Percentiles rank a stretch among this genome's conserved stretches.
These are phyloP conservation scores for Phylloscopus trochiloides DNA, from an alignment of 2,113 vertebrate species.

Conservation along the genomic window DNA sequence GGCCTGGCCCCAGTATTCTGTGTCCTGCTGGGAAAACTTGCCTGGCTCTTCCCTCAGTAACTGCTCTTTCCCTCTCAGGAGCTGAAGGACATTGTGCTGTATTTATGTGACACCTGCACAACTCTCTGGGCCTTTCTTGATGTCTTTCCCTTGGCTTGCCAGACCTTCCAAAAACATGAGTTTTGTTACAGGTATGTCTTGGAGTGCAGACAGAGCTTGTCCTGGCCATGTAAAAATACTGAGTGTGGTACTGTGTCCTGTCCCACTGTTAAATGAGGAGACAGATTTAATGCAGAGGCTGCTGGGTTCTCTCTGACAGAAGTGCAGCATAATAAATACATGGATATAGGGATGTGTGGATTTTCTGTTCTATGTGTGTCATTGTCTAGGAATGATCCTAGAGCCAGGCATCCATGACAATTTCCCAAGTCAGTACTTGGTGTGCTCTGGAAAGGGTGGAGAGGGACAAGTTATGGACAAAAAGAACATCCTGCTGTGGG, in stretches of 20 bases:
- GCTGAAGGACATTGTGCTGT: conserved; percentile 85
- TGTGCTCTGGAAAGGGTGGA: not conserved
- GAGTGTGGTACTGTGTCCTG: not conserved
- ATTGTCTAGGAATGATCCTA: not conserved
- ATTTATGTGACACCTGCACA: conserved; percentile 90
- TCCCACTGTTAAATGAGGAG: not conserved
- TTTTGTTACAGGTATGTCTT: conserved; percentile 86
- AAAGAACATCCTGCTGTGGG: not conserved
- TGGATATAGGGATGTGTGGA: not conserved
- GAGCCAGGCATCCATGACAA: not conserved
- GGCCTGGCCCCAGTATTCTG: not conserved
- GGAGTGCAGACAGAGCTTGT: not conserved
- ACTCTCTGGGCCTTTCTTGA: conserved; percentile 94
- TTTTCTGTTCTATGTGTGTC: not conserved
- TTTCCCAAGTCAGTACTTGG: not conserved
- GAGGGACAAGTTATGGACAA: not conserved
- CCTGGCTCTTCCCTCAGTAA: not conserved
- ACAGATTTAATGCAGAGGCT: not conserved
- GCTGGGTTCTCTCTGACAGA: not conserved
- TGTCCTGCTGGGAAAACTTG: not conserved
- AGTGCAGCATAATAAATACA: not conserved
- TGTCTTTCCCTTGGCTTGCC: conserved; percentile 87
- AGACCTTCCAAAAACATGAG: conserved; percentile 86
- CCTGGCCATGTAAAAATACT: not conserved
- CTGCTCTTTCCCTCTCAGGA: conserved; percentile 75